phyloP scores from a whole-genome alignment of 2,113 vertebrate species.

The Plestiodon gilberti region DNA sequence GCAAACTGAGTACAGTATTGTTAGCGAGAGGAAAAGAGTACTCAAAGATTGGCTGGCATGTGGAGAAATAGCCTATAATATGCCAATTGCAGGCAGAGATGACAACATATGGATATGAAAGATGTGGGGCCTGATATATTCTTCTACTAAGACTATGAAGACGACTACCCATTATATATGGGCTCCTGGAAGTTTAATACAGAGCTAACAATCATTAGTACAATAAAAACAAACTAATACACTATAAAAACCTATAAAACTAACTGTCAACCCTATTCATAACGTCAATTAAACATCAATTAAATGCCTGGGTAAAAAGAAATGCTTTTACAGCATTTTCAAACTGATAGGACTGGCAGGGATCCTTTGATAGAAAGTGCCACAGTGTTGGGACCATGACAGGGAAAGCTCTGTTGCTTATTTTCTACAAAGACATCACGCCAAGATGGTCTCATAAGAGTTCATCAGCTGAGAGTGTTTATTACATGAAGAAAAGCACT shows the following conservation, averaged over 20 bases:
- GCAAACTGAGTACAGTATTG: background rate
- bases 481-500: background rate
- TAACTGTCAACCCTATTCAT: background rate
- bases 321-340: background rate
- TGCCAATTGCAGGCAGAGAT: background rate
- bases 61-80: background rate
- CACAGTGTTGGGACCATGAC: background rate
- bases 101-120: background rate
- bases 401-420: background rate
- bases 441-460: background rate
- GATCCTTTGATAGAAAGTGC: background rate
- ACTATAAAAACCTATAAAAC: slow-evolving; percentile 10
- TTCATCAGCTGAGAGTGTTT: background rate
- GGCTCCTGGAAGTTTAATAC: background rate
- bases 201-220: background rate
- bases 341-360: no score
- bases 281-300: slow-evolving; percentile 2
- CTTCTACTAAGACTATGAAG: background rate
- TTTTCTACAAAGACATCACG: background rate
- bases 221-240: background rate
- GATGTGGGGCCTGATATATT: background rate
- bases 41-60: background rate
- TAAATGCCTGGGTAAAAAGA: slow-evolving; percentile 1
- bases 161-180: background rate
- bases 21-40: background rate